Base-by-base conservation (phyloP, 2,888 invertebrate genomes). In the Acanthosepion pharaonis region DNA sequence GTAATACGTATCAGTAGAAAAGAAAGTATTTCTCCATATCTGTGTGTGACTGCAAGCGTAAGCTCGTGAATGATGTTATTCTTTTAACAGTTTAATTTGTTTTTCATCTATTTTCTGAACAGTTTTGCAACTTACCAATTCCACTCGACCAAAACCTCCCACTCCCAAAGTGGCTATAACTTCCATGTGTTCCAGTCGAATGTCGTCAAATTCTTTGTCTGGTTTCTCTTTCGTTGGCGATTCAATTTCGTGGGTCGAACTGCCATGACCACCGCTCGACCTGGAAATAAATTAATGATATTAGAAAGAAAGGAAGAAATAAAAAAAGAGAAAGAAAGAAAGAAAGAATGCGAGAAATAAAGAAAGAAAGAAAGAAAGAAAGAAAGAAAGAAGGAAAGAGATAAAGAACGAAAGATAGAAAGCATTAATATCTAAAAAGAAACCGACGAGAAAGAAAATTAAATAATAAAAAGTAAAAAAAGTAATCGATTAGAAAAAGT, bases 141-240 rank as follows among this genome's bases (percentile, higher is more conserved):
- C 99, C 0, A 99, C 99, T 5, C 99, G 98, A 0, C 99, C 99
- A 97, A 99, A 99, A 4, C 99, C 99, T 11, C 99, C 99, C 28
- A 99, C 98, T 1, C 99, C 99, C 96, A 99, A 98, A 0, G 99
- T 99, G 49, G 98, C 98, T 42, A 99, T 98, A 95, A 98, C 98
- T 96, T 98, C 98, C 96, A 99, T 98, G 96, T 99, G 98, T 53
- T 98, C 98, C 94, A 99, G 97, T 94, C 98, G 98, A 55, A 99
- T 98, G 95, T 98, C 98, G 53, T 98, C 98, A 97, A 98, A 98
- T 95, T 98, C 98, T 94, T 97, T 97, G 59, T 97, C 96, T 97
- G 96, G 95, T 55, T 94, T 95, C 28, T 96, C 96, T 28, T 95
- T 95, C 11, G 95, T 95, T 8, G 96, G 96, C 18, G 96, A 96